Percentiles rank a stretch among this genome's conserved stretches.
Evolutionary conservation across 2,888 invertebrate genomes (phyloP).

Genomic region (Drosophila ustulata): DNA sequence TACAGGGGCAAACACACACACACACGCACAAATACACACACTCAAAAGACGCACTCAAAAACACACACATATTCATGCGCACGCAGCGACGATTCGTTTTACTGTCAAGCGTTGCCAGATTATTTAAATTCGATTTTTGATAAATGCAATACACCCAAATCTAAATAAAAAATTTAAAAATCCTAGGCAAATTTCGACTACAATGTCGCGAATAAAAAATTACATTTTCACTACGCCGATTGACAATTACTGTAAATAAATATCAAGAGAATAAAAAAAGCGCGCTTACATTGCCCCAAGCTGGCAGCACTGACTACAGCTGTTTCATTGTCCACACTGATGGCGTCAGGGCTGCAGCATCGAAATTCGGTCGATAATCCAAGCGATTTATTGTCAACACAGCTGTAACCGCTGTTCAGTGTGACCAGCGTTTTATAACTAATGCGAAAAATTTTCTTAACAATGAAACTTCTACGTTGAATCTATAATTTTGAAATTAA

Average conservation of each 20-base stretch:
- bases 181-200: background rate
- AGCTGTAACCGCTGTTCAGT: slow-evolving; percentile 38
- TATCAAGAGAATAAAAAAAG: slow-evolving; percentile 22
- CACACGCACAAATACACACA: background rate
- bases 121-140: background rate
- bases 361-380: slow-evolving; percentile 10
- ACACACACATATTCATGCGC: slow-evolving; percentile 42
- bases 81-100: slow-evolving; percentile 55
- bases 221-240: background rate
- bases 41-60: slow-evolving; percentile 38
- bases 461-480: too few species aligned
- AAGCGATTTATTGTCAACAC: background rate
- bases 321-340: slow-evolving; percentile 45
- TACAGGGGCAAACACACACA: slow-evolving; percentile 45
- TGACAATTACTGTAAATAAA: background rate
- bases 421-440: background rate
- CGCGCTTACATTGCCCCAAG: slow-evolving; percentile 20
- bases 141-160: background rate
- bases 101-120: slow-evolving; percentile 48
- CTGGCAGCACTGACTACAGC: slow-evolving; percentile 49
- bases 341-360: slow-evolving; percentile 37
- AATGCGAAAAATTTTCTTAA: too few species aligned
- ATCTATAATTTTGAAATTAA: too few species aligned
- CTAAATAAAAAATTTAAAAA: background rate
- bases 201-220: background rate